phyloP scores from a whole-genome alignment of 1,140 invertebrate species.

The Cherax destructor region DNA sequence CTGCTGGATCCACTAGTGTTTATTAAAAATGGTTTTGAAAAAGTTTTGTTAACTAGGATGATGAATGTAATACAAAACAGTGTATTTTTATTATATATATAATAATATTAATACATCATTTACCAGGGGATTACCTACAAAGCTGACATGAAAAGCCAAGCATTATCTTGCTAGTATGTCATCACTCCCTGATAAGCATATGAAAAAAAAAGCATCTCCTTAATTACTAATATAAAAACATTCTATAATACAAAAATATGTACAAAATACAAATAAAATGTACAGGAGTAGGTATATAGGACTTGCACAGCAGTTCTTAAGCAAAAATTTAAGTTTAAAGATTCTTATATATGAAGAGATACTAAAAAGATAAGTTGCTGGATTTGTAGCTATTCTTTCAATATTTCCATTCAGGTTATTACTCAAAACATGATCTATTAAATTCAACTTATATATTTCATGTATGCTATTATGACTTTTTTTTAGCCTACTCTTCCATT shows the following conservation, averaged over 20 bases:
- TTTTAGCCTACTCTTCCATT: background rate
- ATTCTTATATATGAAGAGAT: background rate
- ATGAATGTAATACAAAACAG: constrained; percentile 20
- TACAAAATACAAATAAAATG: constrained; percentile 67
- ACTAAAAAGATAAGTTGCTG: background rate
- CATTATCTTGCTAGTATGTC: constrained; percentile 57
- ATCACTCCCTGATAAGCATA: constrained; percentile 68
- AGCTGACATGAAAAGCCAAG: constrained; percentile 65
- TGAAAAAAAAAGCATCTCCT: constrained; percentile 50
- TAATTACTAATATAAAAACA: constrained; percentile 68
- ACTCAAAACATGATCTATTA: background rate
- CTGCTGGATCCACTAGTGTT: too few relatives aligned
- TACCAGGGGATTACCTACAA: constrained; percentile 67
- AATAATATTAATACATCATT: constrained; percentile 69
- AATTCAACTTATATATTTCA: background rate
- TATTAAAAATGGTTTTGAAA: too few relatives aligned
- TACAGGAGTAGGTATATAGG: constrained; percentile 63
- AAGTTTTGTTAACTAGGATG: background rate
- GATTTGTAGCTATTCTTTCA: background rate
- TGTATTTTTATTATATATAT: constrained; percentile 58
- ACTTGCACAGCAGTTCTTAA: constrained; percentile 44
- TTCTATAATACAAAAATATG: constrained; percentile 67
- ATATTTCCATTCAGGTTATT: background rate
- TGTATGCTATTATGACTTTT: background rate
- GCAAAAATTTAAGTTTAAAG: background rate